phyloP scores from a whole-genome alignment of 2,113 vertebrate genomes.

The Oreotragus oreotragus region DNA sequence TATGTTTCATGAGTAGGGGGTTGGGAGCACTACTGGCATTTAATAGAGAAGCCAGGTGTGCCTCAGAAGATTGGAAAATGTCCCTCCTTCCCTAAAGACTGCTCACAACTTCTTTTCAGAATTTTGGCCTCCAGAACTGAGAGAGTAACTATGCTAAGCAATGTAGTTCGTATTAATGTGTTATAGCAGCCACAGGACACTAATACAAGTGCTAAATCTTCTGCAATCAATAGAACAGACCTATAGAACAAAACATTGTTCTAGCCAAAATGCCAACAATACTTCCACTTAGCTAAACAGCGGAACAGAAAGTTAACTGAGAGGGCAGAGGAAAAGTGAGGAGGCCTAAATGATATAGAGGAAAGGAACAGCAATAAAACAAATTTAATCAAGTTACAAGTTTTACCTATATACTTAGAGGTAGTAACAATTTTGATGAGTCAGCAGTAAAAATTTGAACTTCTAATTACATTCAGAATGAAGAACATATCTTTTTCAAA shows the following conservation, averaged over 20 bases:
- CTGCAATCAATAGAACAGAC: background rate
- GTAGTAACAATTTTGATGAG: background rate
- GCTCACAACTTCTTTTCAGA: background rate
- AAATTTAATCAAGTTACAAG: background rate
- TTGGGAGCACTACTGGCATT: background rate
- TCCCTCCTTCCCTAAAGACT: background rate
- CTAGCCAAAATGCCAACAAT: background rate
- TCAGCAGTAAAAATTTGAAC: background rate
- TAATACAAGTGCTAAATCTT: background rate
- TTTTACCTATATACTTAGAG: background rate
- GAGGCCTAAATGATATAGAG: background rate
- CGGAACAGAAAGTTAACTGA: background rate
- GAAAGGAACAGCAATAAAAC: background rate
- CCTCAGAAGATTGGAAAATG: background rate
- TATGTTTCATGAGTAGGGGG: background rate
- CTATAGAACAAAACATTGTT: background rate
- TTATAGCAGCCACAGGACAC: background rate
- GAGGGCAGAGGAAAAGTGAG: background rate
- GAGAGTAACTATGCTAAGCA: background rate
- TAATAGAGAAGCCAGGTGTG: background rate
- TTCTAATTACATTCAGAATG: constrained; percentile 7
- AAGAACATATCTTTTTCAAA: background rate
- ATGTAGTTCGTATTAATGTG: background rate
- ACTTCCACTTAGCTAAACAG: background rate
- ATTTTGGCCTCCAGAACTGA: background rate